Evolutionary conservation across 2,797 vertebrate species (phyloP).

Genomic region (Pangasius mekongensis): DNA sequence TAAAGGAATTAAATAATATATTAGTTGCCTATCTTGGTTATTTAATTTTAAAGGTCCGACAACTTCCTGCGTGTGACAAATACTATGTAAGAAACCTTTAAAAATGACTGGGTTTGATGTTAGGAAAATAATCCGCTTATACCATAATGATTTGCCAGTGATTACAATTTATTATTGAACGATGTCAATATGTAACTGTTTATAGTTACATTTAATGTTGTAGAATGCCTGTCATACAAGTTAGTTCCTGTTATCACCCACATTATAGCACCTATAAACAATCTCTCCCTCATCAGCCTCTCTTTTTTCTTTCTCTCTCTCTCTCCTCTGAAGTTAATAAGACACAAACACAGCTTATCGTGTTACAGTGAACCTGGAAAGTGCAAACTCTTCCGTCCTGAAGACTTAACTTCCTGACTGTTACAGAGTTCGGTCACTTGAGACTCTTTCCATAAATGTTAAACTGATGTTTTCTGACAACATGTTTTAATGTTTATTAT

Average conservation of each 20-base stretch:
- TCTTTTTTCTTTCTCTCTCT: not conserved
- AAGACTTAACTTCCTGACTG: not conserved
- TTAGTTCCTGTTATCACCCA: not conserved
- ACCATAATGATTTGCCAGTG: not conserved
- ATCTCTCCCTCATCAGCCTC: not conserved
- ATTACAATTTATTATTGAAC: not conserved
- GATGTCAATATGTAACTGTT: not conserved
- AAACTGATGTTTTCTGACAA: not conserved
- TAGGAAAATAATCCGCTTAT: not conserved
- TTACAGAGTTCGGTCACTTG: not conserved
- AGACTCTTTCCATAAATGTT: not conserved
- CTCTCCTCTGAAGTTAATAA: not conserved
- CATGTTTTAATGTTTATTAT: not conserved
- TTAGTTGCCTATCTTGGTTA: not conserved
- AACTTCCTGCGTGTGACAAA: not conserved
- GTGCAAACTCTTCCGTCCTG: not conserved
- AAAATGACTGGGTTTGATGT: not conserved
- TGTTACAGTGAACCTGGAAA: not conserved
- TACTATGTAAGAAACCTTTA: not conserved
- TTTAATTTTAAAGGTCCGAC: not conserved
- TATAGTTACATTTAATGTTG: not conserved
- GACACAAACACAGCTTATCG: not conserved
- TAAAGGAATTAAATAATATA: not conserved
- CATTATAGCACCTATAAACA: not conserved
- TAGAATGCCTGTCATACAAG: not conserved